Conservation (phyloP, 2,113 vertebrate species). For the Chloroceryle aenea region DNA sequence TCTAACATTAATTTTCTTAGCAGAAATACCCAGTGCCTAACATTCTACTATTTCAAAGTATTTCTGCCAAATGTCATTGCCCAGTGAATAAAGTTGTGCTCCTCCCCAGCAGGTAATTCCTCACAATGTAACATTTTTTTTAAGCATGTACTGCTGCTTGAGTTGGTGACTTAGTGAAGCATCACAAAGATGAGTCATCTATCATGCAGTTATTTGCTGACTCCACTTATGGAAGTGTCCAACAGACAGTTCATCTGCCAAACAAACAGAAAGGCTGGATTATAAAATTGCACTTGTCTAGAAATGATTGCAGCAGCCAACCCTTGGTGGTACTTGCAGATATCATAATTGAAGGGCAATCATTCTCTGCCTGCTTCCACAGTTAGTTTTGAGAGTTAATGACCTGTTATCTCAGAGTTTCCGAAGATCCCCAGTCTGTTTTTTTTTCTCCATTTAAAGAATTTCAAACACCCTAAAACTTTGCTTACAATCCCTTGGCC, state of each 20-base stretch:
- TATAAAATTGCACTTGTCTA: not conserved
- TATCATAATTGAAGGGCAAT: not conserved
- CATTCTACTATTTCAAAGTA: conserved; percentile 50
- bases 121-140: not conserved
- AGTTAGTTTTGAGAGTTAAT: not conserved
- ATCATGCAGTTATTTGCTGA: not conserved
- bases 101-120: not conserved
- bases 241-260: not conserved
- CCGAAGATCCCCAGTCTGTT: not conserved
- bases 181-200: not conserved
- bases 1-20: not conserved
- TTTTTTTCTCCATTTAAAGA: not conserved
- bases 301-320: not conserved
- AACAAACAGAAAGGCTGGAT: not conserved
- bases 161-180: not conserved
- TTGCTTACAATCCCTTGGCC: not conserved
- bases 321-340: not conserved
- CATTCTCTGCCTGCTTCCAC: not conserved
- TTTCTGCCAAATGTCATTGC: conserved; percentile 26
- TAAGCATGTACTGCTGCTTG: not conserved
- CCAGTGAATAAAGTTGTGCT: not conserved
- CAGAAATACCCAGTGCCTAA: conserved; percentile 26
- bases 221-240: not conserved
- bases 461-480: not conserved
- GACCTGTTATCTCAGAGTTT: not conserved